These are phyloP conservation scores for Dryococelus australis DNA, from an alignment of 2,888 invertebrate species.

Conservation along the genomic window DNA sequence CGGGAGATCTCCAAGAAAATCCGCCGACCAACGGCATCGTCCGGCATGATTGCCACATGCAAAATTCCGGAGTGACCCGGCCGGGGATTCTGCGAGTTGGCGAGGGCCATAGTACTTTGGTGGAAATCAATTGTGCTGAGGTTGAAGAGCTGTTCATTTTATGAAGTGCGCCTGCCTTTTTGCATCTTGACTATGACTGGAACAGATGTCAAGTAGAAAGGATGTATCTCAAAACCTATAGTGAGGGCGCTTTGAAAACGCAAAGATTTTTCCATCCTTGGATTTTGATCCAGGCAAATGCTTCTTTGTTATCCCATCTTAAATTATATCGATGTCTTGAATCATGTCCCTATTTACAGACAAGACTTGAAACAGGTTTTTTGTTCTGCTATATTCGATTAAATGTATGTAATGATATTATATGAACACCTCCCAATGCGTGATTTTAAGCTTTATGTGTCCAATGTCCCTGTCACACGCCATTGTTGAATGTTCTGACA, in stretches of 20 bases:
- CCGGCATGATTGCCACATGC: too few species aligned
- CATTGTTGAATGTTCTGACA: neutral
- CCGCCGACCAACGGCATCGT: too few species aligned
- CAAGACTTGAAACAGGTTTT: neutral
- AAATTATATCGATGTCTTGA: neutral
- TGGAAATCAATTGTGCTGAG: neutral
- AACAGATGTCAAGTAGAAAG: neutral
- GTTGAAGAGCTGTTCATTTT: neutral
- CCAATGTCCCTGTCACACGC: neutral
- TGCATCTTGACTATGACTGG: neutral
- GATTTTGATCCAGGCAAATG: neutral
- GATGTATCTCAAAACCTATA: neutral
- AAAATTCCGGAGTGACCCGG: too few species aligned
- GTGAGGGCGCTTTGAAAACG: slow-evolving; percentile 12
- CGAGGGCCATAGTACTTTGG: neutral
- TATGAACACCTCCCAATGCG: slow-evolving; percentile 13
- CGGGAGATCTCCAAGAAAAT: too few species aligned
- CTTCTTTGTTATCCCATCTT: neutral
- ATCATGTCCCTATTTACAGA: slow-evolving; percentile 16
- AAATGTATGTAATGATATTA: slow-evolving; percentile 18
- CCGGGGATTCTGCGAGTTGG: neutral
- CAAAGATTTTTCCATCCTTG: slow-evolving; percentile 7
- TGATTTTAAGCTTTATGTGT: slow-evolving; percentile 23
- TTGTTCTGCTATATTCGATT: neutral
- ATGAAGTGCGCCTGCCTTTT: neutral